Conservation (phyloP, 1,140 invertebrate genomes). For the Elysia chlorotica region DNA sequence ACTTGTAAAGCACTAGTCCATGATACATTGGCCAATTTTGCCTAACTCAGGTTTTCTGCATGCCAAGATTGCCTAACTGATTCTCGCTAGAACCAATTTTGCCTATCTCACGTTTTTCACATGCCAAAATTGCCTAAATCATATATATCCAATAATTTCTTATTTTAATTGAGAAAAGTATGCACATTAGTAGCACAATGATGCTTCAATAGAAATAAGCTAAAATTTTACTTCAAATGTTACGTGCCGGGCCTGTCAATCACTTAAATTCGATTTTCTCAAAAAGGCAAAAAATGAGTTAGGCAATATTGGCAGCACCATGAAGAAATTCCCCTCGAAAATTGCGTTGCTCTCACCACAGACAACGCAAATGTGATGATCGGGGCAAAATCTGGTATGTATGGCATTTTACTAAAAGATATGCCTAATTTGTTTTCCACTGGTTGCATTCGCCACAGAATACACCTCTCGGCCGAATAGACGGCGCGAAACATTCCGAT, state of each 20-base stretch:
- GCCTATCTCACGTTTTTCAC: no score
- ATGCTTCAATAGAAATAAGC: not conserved
- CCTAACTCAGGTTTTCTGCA: no score
- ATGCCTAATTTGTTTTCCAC: slow-evolving; percentile 20
- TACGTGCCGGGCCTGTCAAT: not conserved
- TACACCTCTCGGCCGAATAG: slow-evolving; percentile 12
- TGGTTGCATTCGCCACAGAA: slow-evolving; percentile 19
- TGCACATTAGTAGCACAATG: not conserved
- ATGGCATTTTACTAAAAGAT: slow-evolving; percentile 23
- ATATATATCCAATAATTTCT: not conserved
- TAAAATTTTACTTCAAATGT: not conserved
- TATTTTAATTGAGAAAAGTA: not conserved
- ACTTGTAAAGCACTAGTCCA: no score
- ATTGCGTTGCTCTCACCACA: slow-evolving; percentile 31
- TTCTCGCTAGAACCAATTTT: no score
- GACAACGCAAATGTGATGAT: slow-evolving; percentile 43
- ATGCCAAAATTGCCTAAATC: not conserved
- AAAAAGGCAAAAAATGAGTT: not conserved
- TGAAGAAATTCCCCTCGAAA: no score
- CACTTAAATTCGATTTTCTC: not conserved
- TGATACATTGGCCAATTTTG: no score
- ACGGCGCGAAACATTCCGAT: not conserved
- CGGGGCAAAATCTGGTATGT: slow-evolving; percentile 27
- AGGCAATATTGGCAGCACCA: not conserved
- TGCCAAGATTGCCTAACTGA: no score